Conservation (phyloP, 2,113 vertebrate genomes). For the Lutjanus erythropterus region DNA sequence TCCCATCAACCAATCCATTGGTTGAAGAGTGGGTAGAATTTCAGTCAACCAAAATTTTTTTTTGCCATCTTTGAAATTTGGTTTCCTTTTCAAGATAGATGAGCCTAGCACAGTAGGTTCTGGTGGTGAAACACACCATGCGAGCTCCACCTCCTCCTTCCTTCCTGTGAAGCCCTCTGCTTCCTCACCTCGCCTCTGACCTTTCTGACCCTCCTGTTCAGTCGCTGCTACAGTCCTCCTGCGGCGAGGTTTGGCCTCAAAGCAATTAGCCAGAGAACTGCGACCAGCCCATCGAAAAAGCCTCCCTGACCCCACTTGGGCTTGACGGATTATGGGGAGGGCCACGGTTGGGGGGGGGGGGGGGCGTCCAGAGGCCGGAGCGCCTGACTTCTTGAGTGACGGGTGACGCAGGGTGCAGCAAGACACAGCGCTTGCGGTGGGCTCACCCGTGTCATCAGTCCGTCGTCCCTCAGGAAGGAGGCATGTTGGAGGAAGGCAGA, state of each 20-base stretch:
- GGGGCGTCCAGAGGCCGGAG: neutral
- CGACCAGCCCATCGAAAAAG: neutral
- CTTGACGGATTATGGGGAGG: slow-evolving; percentile 33
- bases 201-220: neutral
- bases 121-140: no score
- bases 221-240: slow-evolving; percentile 3
- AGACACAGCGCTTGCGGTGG: neutral
- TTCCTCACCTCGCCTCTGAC: slow-evolving; percentile 1
- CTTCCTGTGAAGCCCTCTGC: neutral
- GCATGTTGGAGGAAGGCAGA: slow-evolving; percentile 15
- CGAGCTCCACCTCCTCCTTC: neutral
- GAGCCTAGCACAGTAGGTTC: no score
- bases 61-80: no score
- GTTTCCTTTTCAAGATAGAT: no score
- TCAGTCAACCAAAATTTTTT: no score
- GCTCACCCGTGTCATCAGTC: slow-evolving; percentile 21
- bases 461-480: slow-evolving; percentile 8
- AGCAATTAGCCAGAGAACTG: slow-evolving; percentile 66
- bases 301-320: slow-evolving; percentile 14
- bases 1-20: no score
- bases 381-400: slow-evolving; percentile 46
- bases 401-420: slow-evolving; percentile 17
- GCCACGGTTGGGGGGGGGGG: neutral
- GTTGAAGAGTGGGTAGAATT: no score
- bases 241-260: slow-evolving; percentile 20